A percentile compares a stretch with the other conserved stretches of the same genome.
phyloP scores from a whole-genome alignment of 2,888 invertebrate species.

The Asteroscopus sphinx region DNA sequence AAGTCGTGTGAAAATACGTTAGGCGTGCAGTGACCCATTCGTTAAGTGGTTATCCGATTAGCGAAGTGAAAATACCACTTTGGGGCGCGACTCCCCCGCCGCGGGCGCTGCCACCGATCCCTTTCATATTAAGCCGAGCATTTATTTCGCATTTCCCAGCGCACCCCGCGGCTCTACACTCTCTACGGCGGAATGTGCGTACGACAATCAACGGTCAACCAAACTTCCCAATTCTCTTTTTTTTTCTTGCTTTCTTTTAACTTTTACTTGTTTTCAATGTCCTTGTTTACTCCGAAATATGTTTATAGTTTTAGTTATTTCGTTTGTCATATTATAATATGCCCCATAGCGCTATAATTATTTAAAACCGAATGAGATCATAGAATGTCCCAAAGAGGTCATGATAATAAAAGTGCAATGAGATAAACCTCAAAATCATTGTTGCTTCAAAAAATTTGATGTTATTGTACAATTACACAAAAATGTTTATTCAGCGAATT shows the following conservation, averaged over 20 bases:
- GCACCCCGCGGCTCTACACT: slow-evolving; percentile 76
- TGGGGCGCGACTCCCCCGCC: slow-evolving; percentile 87
- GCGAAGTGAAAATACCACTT: slow-evolving; percentile 91
- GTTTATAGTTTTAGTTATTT: background rate
- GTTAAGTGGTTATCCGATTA: slow-evolving; percentile 91
- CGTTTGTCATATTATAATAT: background rate
- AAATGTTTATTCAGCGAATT: slow-evolving; percentile 87
- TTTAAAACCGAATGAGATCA: no score
- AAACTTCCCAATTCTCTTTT: slow-evolving; percentile 67
- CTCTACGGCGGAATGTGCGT: slow-evolving; percentile 73
- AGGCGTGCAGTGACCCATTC: slow-evolving; percentile 90
- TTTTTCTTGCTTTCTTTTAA: slow-evolving; percentile 12
- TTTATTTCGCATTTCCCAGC: slow-evolving; percentile 88
- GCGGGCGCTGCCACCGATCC: slow-evolving; percentile 84
- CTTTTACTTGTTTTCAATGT: background rate
- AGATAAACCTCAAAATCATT: slow-evolving; percentile 62
- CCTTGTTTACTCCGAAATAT: background rate
- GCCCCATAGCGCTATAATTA: no score
- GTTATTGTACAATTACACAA: slow-evolving; percentile 84
- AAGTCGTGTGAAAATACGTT: slow-evolving; percentile 90
- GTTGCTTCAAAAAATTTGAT: slow-evolving; percentile 65
- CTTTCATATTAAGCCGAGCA: slow-evolving; percentile 87
- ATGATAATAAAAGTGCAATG: slow-evolving; percentile 53
- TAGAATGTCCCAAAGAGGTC: slow-evolving; percentile 15
- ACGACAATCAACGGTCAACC: slow-evolving; percentile 81